phyloP scores from a whole-genome alignment of 2,888 invertebrate species.

The Sturmia bella region DNA sequence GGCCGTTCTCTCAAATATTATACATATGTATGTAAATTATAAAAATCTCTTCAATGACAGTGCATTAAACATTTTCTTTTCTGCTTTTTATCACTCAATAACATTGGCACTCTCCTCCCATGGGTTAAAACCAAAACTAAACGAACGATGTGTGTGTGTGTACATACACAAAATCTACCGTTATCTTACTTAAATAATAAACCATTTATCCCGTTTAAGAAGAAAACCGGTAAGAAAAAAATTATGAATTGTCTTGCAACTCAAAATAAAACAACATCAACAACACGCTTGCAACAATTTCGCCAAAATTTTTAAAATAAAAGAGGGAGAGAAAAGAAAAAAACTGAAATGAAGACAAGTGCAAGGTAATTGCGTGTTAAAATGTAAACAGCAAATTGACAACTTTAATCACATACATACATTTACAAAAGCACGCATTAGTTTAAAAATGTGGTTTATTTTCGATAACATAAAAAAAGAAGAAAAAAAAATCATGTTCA shows the following conservation, averaged over 20 bases:
- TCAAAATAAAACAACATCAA: constrained; percentile 26
- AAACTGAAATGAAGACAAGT: constrained; percentile 73
- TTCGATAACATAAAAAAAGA: constrained; percentile 5
- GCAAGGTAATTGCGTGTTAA: constrained; percentile 76
- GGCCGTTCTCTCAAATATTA: too few species aligned
- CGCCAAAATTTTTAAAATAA: constrained; percentile 47
- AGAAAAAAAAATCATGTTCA: constrained; percentile 3
- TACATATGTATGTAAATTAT: too few species aligned
- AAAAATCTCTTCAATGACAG: too few species aligned
- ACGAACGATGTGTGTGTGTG: not conserved
- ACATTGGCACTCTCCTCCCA: not conserved
- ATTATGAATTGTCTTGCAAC: constrained; percentile 44
- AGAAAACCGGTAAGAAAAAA: constrained; percentile 52
- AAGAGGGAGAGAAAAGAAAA: not conserved
- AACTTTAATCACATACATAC: constrained; percentile 30
- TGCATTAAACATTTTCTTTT: too few species aligned
- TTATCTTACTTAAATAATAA: constrained; percentile 33
- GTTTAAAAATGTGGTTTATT: constrained; percentile 26
- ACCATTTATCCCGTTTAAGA: constrained; percentile 54
- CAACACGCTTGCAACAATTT: constrained; percentile 60
- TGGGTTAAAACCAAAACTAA: constrained; percentile 30
- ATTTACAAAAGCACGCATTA: constrained; percentile 46
- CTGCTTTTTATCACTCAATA: not conserved
- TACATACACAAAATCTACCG: constrained; percentile 29
- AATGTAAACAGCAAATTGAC: constrained; percentile 61